Conservation (phyloP, 2,797 vertebrate genomes). For the Diceros bicornis region DNA sequence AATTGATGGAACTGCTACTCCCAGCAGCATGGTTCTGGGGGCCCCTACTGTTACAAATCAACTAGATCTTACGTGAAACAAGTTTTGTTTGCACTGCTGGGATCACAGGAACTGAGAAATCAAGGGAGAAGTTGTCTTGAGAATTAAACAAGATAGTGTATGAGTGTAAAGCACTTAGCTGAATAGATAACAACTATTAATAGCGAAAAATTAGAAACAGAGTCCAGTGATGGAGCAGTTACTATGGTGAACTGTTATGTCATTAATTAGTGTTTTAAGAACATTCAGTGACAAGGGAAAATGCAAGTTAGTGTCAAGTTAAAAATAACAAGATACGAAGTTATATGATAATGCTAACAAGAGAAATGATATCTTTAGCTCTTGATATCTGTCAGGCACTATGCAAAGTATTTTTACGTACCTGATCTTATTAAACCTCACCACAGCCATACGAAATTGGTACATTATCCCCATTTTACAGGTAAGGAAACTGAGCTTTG, state of each 20-base stretch:
- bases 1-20: background rate
- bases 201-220: background rate
- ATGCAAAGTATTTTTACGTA: background rate
- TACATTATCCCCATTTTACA: background rate
- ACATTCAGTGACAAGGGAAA: background rate
- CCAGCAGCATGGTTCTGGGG: background rate
- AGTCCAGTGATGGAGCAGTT: background rate
- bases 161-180: background rate
- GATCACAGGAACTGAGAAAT: background rate
- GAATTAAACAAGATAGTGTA: background rate
- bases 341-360: background rate
- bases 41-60: background rate
- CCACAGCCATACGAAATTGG: background rate
- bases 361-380: background rate
- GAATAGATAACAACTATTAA: background rate
- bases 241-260: background rate
- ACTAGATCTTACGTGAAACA: background rate
- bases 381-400: background rate
- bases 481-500: background rate
- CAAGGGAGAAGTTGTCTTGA: background rate
- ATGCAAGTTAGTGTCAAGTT: background rate
- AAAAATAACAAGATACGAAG: background rate
- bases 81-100: background rate
- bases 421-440: constrained; percentile 5
- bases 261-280: background rate